These are phyloP conservation scores for Scotopteryx bipunctaria DNA, from an alignment of 2,888 invertebrate genomes.

Conservation along the genomic window DNA sequence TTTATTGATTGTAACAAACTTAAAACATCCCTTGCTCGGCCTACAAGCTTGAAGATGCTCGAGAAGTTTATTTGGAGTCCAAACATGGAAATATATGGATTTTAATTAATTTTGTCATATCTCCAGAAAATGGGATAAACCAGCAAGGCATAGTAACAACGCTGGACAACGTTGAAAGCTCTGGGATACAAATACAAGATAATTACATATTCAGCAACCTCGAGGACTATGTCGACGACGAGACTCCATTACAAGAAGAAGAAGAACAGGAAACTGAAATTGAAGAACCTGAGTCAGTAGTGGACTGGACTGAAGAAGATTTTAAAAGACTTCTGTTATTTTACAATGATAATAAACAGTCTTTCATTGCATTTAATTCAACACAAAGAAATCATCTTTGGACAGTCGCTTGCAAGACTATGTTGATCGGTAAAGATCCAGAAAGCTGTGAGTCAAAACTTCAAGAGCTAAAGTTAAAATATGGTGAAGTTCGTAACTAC, in stretches of 20 bases:
- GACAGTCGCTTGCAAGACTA: constrained; percentile 72
- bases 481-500: constrained; percentile 48
- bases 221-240: constrained; percentile 39
- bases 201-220: constrained; percentile 46
- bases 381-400: constrained; percentile 65
- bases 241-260: constrained; percentile 21
- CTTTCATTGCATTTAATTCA: constrained; percentile 53
- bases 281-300: constrained; percentile 8
- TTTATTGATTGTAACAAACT: too few relatives aligned
- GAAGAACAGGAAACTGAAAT: too few relatives aligned
- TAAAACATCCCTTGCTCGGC: too few relatives aligned
- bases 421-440: constrained; percentile 60
- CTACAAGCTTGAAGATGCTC: too few relatives aligned
- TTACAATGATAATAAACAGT: constrained; percentile 70
- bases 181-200: constrained; percentile 47
- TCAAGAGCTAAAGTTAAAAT: constrained; percentile 54
- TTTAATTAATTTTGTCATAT: too few relatives aligned
- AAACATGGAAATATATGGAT: too few relatives aligned
- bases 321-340: constrained; percentile 64
- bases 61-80: too few relatives aligned
- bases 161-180: constrained; percentile 50
- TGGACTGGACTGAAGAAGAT: constrained; percentile 62
- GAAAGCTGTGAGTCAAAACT: constrained; percentile 61
- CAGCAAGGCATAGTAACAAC: constrained; percentile 56
- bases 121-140: constrained; percentile 59